Evolutionary conservation across 2,113 vertebrate genomes (phyloP).

Genomic region (Procapra przewalskii): DNA sequence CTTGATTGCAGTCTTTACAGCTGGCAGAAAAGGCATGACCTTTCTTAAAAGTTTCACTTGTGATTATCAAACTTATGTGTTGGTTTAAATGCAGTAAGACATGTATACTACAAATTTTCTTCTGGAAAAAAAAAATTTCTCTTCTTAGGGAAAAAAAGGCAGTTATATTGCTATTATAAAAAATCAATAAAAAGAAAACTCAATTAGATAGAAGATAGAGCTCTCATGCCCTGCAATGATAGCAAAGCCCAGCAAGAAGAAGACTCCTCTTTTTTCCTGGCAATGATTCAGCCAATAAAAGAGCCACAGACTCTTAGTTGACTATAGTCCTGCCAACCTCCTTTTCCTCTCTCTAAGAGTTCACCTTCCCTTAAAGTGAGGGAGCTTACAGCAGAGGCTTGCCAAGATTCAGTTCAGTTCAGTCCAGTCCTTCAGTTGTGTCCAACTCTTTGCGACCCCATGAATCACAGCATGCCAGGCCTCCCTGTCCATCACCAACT

Average conservation of each 20-base stretch:
- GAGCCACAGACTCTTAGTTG: neutral
- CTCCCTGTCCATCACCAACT: too few species aligned
- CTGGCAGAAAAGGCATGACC: neutral
- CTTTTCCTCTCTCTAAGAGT: neutral
- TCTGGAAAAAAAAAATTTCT: neutral
- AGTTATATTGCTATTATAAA: neutral
- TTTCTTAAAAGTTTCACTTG: neutral
- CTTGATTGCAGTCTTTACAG: neutral
- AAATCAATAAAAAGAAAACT: neutral
- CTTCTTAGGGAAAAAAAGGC: neutral
- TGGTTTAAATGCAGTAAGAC: conserved; percentile 4
- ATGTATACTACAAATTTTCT: neutral
- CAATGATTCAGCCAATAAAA: neutral
- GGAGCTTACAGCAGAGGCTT: neutral
- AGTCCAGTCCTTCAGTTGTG: too few species aligned
- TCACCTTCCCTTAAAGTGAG: neutral
- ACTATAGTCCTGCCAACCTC: neutral
- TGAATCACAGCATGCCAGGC: too few species aligned
- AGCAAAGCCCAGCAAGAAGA: neutral
- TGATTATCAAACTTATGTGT: neutral
- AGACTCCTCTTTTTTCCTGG: neutral
- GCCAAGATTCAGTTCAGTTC: neutral
- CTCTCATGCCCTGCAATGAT: neutral
- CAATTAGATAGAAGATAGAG: neutral
- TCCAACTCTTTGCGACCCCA: too few species aligned